phyloP scores from a whole-genome alignment of 1,140 invertebrate genomes.

The Zaprionus taronus region DNA sequence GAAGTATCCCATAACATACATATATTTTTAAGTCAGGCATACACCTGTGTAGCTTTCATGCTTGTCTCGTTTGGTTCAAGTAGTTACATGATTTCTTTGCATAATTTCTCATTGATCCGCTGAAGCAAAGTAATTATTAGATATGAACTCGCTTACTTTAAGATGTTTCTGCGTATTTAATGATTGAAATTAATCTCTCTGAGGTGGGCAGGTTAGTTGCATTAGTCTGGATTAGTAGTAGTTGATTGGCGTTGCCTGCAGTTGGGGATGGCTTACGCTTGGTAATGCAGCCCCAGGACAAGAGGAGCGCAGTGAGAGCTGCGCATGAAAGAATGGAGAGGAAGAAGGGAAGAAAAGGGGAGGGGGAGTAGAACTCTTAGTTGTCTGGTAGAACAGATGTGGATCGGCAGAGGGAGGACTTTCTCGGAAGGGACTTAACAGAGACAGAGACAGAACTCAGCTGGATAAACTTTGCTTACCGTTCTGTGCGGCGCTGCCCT shows the following conservation, averaged over 20 bases:
- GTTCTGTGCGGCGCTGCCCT: slow-evolving; percentile 75
- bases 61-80: too few species aligned
- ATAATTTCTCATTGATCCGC: too few species aligned
- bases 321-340: slow-evolving; percentile 8
- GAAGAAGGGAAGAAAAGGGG: slow-evolving; percentile 13
- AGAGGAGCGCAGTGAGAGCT: slow-evolving; percentile 53
- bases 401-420: background rate
- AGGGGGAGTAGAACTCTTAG: slow-evolving; percentile 1
- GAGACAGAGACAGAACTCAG: background rate
- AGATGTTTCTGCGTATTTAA: too few species aligned
- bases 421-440: background rate
- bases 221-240: slow-evolving; percentile 21
- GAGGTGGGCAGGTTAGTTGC: slow-evolving; percentile 6
- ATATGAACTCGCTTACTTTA: too few species aligned
- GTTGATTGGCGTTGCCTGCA: slow-evolving; percentile 1
- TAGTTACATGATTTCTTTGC: too few species aligned
- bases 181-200: background rate
- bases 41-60: too few species aligned
- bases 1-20: too few species aligned
- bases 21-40: too few species aligned
- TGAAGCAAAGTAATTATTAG: too few species aligned
- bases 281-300: slow-evolving; percentile 59
- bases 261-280: slow-evolving; percentile 60
- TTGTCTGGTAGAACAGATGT: background rate
- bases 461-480: slow-evolving; percentile 62